Conservation (phyloP, 2,888 invertebrate genomes). For the Cremastinae sp. region DNA sequence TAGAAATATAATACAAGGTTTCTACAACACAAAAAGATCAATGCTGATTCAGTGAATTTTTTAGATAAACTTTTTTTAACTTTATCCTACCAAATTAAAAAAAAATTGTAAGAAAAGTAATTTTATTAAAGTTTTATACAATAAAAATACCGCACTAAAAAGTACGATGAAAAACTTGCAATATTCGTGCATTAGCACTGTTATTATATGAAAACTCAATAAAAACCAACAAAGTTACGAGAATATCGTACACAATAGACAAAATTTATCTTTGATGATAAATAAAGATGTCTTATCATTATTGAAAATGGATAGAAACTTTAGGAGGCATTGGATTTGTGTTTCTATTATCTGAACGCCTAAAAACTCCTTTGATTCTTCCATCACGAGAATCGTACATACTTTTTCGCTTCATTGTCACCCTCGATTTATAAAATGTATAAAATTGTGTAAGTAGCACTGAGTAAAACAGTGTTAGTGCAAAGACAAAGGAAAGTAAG, state of each 20-base stretch:
- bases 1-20: conserved; percentile 13
- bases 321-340: conserved; percentile 19
- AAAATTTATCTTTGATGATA: background rate
- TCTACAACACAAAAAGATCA: conserved; percentile 8
- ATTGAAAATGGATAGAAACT: background rate
- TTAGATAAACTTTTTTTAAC: background rate
- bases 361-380: conserved; percentile 2
- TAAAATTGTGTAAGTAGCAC: conserved; percentile 51
- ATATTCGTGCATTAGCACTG: background rate
- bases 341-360: conserved; percentile 15
- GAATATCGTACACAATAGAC: background rate
- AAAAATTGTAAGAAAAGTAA: no score
- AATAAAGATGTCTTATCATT: background rate
- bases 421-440: conserved; percentile 27
- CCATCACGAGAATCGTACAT: conserved; percentile 17
- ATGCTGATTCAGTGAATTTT: conserved; percentile 3
- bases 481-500: conserved; percentile 75
- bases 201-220: background rate
- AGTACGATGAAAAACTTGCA: no score
- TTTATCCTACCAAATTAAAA: no score
- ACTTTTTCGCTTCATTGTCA: conserved; percentile 6
- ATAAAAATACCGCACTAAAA: no score
- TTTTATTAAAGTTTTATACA: no score
- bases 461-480: conserved; percentile 50
- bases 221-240: background rate